Evolutionary conservation across 2,113 vertebrate genomes (phyloP).

Genomic region (Lepus europaeus): DNA sequence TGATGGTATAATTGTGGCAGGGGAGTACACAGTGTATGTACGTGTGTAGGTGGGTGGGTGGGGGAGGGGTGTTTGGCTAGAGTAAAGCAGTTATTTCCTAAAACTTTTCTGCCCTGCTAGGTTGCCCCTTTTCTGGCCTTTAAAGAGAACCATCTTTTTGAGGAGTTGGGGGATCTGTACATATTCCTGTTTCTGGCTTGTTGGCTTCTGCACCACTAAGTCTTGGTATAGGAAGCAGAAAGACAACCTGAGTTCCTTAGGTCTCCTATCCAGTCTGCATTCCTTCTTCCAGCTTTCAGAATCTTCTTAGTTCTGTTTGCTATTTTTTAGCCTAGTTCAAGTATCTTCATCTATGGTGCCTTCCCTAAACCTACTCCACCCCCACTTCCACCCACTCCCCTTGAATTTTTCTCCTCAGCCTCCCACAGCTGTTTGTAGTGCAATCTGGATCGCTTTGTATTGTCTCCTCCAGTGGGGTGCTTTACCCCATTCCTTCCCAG

Average conservation of each 20-base stretch:
- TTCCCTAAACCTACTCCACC: neutral
- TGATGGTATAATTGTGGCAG: neutral
- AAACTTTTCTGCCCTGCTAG: neutral
- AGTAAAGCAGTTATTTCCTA: neutral
- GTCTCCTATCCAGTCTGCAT: neutral
- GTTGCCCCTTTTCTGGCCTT: neutral
- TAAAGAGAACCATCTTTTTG: neutral
- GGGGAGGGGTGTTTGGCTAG: neutral
- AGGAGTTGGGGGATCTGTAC: no score
- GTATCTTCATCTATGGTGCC: neutral
- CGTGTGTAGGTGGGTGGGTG: neutral
- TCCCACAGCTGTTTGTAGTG: neutral
- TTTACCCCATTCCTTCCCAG: no score
- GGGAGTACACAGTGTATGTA: accelerated
- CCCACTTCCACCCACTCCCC: neutral
- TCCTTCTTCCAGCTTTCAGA: neutral
- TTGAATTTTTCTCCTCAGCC: neutral
- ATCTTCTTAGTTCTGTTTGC: neutral
- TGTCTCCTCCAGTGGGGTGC: neutral
- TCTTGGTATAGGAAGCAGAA: neutral
- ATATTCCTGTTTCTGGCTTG: neutral
- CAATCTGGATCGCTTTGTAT: neutral
- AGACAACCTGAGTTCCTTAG: neutral
- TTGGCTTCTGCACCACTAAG: neutral
- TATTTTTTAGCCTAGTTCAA: neutral